Evolutionary conservation across 2,888 invertebrate species (phyloP).

Genomic region (Pyralis farinalis): DNA sequence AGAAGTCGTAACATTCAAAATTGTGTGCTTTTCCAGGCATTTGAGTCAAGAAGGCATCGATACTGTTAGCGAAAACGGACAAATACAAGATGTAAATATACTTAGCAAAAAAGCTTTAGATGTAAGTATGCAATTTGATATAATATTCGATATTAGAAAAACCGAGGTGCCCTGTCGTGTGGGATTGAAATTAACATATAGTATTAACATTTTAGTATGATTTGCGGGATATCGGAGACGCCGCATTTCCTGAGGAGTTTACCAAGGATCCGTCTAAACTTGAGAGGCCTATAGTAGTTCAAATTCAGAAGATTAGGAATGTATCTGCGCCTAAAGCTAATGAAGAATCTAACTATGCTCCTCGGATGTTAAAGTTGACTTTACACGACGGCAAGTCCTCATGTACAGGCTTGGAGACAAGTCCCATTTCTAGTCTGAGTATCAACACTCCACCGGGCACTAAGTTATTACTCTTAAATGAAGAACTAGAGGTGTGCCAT

Average conservation of each 20-base stretch:
- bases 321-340: slow-evolving; percentile 94
- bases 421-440: slow-evolving; percentile 85
- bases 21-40: slow-evolving; percentile 81
- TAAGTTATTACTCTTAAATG: slow-evolving; percentile 82
- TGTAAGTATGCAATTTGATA: slow-evolving; percentile 73
- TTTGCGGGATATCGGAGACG: slow-evolving; percentile 90
- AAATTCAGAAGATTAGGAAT: slow-evolving; percentile 93
- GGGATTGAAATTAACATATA: slow-evolving; percentile 21
- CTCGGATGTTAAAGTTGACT: slow-evolving; percentile 91
- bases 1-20: slow-evolving; percentile 19
- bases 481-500: slow-evolving; percentile 81
- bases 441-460: slow-evolving; percentile 95
- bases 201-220: slow-evolving; percentile 82
- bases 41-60: slow-evolving; percentile 87
- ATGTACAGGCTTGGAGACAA: slow-evolving; percentile 89
- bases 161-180: slow-evolving; percentile 16
- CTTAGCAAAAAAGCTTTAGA: slow-evolving; percentile 85
- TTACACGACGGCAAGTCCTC: slow-evolving; percentile 92
- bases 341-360: slow-evolving; percentile 91
- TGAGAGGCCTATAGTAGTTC: slow-evolving; percentile 86
- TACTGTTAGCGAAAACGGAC: slow-evolving; percentile 83
- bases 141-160: slow-evolving; percentile 1
- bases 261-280: slow-evolving; percentile 79
- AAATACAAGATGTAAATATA: slow-evolving; percentile 82
- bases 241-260: slow-evolving; percentile 85